Conservation (phyloP, 2,797 vertebrate genomes). For the Xenops minutus region DNA sequence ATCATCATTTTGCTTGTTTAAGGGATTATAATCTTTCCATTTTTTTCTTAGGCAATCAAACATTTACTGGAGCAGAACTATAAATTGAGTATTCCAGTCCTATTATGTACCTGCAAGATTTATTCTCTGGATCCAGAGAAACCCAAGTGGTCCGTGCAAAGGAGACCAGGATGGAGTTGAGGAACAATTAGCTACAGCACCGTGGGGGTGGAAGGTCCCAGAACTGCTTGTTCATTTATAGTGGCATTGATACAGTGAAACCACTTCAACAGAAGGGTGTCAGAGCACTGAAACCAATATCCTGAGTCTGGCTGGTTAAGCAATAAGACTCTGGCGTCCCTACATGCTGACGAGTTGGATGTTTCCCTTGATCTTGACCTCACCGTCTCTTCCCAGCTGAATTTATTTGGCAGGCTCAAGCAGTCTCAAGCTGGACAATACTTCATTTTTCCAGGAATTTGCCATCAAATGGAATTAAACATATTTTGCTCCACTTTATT, state of each 20-base stretch:
- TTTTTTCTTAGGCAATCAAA: background rate
- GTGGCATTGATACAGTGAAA: background rate
- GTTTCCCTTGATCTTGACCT: conserved; percentile 11
- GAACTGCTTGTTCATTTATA: background rate
- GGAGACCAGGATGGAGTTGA: background rate
- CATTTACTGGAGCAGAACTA: background rate
- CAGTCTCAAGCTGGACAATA: background rate
- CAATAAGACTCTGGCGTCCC: background rate
- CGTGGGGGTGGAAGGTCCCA: background rate
- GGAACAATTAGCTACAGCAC: background rate
- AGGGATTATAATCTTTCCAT: background rate
- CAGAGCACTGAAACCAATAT: background rate
- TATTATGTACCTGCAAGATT: background rate
- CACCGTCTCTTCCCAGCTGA: background rate
- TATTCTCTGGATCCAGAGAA: background rate
- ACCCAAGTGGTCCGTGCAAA: background rate
- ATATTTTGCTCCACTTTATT: background rate
- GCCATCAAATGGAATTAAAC: background rate
- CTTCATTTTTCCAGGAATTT: conserved; percentile 26
- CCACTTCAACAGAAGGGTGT: background rate
- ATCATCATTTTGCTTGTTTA: background rate
- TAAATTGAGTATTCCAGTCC: background rate
- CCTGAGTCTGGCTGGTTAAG: background rate
- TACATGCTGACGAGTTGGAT: conserved; percentile 23
- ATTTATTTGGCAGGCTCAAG: conserved; percentile 1